Evolutionary conservation across 2,797 vertebrate genomes (phyloP).

Genomic region (Anas flavirostris): DNA sequence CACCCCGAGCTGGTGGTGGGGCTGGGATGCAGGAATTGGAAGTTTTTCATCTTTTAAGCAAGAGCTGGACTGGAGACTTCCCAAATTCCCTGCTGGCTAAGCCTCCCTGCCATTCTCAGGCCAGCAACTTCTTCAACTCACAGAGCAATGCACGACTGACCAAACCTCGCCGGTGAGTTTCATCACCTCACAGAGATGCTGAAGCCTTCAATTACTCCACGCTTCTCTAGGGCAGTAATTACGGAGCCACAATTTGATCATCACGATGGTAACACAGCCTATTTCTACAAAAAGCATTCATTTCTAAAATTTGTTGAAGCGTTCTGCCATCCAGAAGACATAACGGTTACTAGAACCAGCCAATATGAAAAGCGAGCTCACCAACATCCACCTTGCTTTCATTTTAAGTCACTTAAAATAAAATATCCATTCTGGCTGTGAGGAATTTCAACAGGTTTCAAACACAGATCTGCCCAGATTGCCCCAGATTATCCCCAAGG

Average conservation of each 20-base stretch:
- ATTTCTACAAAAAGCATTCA: background rate
- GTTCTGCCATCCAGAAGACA: background rate
- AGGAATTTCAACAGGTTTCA: background rate
- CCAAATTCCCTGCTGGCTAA: background rate
- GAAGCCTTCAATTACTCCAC: background rate
- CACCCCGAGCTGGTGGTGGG: too few species aligned
- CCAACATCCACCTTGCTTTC: background rate
- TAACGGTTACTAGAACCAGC: background rate
- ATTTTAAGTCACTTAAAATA: background rate
- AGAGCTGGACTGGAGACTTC: background rate
- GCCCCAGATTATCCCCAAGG: background rate
- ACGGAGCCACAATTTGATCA: background rate
- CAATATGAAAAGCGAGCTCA: background rate
- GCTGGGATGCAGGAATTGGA: background rate
- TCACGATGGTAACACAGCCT: background rate
- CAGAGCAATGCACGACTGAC: accelerated
- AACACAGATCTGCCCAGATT: background rate
- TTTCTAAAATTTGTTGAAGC: background rate
- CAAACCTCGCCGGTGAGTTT: background rate
- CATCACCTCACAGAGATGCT: background rate
- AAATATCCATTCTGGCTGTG: background rate
- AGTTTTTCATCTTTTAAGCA: background rate
- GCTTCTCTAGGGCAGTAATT: background rate
- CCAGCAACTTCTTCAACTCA: background rate
- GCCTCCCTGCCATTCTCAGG: background rate